Conservation (phyloP, 2,113 vertebrate genomes). For the Amazona guildingii region DNA sequence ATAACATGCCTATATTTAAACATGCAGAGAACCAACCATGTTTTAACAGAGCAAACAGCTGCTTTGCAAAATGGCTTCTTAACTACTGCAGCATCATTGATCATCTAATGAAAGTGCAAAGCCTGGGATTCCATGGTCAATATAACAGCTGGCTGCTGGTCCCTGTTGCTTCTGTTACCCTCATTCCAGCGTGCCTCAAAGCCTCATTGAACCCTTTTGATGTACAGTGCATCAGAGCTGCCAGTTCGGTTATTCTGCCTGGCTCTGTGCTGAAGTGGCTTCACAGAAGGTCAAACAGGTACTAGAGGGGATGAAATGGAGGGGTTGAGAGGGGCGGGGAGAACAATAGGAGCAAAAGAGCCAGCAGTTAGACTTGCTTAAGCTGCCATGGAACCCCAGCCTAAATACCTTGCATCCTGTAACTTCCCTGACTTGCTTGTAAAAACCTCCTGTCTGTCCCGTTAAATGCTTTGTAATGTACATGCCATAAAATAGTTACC, state of each 20-base stretch:
- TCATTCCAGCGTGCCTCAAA: fast-evolving
- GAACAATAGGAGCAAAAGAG: fast-evolving
- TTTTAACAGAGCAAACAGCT: neutral
- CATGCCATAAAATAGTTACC: neutral
- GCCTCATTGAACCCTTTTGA: neutral
- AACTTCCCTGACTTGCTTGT: neutral
- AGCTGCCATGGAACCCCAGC: neutral
- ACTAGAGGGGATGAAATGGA: neutral
- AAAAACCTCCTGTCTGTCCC: neutral
- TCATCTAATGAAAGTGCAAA: neutral
- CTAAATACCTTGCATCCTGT: neutral
- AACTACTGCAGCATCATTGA: neutral
- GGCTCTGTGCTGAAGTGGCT: neutral
- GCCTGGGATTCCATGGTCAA: neutral
- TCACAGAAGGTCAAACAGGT: neutral
- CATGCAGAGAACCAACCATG: neutral
- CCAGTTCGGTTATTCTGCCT: neutral
- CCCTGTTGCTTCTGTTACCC: neutral
- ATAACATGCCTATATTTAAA: neutral
- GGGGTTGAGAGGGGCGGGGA: neutral
- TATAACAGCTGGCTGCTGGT: neutral
- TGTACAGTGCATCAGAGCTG: neutral
- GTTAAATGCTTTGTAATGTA: neutral
- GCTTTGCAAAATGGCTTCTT: neutral
- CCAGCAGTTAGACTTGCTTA: neutral